Percentiles rank a stretch among this genome's conserved stretches.
Conservation (phyloP, 2,797 vertebrate genomes). For the Chaetodon trifasciatus region DNA sequence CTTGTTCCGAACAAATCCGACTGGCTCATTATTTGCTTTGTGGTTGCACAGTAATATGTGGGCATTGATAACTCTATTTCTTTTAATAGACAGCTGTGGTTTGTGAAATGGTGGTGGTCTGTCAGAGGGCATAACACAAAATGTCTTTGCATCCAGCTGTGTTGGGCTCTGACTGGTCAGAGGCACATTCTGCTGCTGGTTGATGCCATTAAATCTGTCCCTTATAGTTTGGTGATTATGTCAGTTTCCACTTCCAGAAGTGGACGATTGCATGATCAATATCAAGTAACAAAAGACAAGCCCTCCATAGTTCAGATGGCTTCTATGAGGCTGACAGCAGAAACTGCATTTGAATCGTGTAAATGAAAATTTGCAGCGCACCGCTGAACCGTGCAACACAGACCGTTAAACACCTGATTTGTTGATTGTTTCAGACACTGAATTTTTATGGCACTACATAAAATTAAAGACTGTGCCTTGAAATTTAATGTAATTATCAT, state of each 20-base stretch:
- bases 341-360: conserved; percentile 32
- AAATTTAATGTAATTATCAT: conserved; percentile 42
- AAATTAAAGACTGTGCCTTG: conserved; percentile 23
- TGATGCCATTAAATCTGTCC: not conserved
- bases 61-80: conserved; percentile 6
- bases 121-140: not conserved
- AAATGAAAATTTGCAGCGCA: conserved; percentile 38
- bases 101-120: conserved; percentile 4
- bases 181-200: not conserved
- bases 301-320: not conserved
- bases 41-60: conserved; percentile 11
- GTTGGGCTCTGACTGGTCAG: not conserved
- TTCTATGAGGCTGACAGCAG: conserved; percentile 13
- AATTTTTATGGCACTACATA: conserved; percentile 47
- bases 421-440: conserved; percentile 44
- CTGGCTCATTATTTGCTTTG: conserved; percentile 27
- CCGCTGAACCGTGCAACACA: conserved; percentile 27
- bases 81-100: conserved; percentile 23
- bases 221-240: not conserved
- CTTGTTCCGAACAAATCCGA: conserved; percentile 34
- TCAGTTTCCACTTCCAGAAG: not conserved
- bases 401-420: conserved; percentile 41
- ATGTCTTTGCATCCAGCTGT: not conserved
- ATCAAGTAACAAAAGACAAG: not conserved
- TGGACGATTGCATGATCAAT: conserved; percentile 2